Percentiles rank a stretch among this genome's conserved stretches.
phyloP scores from a whole-genome alignment of 2,797 vertebrate genomes.

The Gorsachius magnificus region DNA sequence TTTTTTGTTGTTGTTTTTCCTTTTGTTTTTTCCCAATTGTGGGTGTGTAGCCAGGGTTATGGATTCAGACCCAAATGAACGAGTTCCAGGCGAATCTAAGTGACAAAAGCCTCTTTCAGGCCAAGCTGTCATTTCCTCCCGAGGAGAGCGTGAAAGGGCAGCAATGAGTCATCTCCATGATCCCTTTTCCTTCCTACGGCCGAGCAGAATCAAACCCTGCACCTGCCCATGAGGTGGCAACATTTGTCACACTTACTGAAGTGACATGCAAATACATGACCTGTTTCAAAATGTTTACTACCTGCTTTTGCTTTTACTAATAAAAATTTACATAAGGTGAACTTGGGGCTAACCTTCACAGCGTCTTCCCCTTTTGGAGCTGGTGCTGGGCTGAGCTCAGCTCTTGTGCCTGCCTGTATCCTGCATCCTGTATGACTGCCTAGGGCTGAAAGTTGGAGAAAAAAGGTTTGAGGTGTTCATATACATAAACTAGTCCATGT shows the following conservation, averaged over 20 bases:
- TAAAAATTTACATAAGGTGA: background rate
- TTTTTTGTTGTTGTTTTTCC: background rate
- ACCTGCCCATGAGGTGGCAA: slow-evolving; percentile 68
- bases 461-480: background rate
- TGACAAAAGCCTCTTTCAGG: slow-evolving; percentile 3
- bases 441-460: background rate
- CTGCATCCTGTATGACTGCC: background rate
- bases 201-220: slow-evolving; percentile 35
- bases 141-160: slow-evolving; percentile 8
- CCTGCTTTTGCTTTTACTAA: background rate
- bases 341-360: background rate
- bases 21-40: background rate
- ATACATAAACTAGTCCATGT: background rate
- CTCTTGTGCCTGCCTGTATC: background rate
- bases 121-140: background rate
- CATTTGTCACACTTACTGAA: slow-evolving; percentile 41
- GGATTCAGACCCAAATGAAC: background rate
- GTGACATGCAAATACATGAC: background rate
- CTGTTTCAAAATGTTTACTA: background rate
- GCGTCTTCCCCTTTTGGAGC: background rate
- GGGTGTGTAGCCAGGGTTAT: background rate
- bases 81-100: slow-evolving; percentile 1
- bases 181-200: slow-evolving; percentile 42
- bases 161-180: slow-evolving; percentile 48
- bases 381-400: background rate